Evolutionary conservation across 2,888 invertebrate genomes (phyloP).

Genomic region (Polydrusus cervinus): DNA sequence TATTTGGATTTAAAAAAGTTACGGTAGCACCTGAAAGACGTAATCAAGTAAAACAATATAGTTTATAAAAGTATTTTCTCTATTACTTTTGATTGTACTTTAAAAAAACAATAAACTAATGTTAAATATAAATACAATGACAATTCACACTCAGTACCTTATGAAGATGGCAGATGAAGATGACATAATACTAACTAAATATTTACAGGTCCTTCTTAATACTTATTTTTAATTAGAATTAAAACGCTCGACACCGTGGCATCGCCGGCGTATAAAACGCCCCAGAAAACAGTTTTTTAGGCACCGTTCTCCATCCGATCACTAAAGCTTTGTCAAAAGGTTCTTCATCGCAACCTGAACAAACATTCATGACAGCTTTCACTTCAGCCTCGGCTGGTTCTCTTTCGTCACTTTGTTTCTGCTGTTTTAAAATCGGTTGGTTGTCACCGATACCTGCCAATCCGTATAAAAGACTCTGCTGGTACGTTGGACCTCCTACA

Average conservation of each 20-base stretch:
- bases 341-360: conserved; percentile 83
- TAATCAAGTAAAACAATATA: background rate
- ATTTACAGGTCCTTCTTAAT: conserved; percentile 30
- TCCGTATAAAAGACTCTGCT: conserved; percentile 77
- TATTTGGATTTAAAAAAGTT: no score
- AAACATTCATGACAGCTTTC: conserved; percentile 84
- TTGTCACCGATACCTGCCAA: conserved; percentile 82
- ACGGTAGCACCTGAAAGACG: no score
- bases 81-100: background rate
- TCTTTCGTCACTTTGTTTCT: conserved; percentile 81
- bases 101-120: background rate
- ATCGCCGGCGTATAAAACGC: conserved; percentile 80
- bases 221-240: conserved; percentile 30
- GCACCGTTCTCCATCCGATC: conserved; percentile 83
- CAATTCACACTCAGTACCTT: conserved; percentile 25
- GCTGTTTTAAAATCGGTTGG: conserved; percentile 74
- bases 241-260: conserved; percentile 74
- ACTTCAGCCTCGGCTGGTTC: conserved; percentile 91
- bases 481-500: conserved; percentile 63
- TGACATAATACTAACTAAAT: conserved; percentile 33
- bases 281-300: conserved; percentile 83
- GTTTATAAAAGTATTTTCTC: background rate
- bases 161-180: conserved; percentile 47
- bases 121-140: conserved; percentile 28
- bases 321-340: conserved; percentile 87